Evolutionary conservation across 2,888 invertebrate genomes (phyloP).

Genomic region (Portevinia maculata): DNA sequence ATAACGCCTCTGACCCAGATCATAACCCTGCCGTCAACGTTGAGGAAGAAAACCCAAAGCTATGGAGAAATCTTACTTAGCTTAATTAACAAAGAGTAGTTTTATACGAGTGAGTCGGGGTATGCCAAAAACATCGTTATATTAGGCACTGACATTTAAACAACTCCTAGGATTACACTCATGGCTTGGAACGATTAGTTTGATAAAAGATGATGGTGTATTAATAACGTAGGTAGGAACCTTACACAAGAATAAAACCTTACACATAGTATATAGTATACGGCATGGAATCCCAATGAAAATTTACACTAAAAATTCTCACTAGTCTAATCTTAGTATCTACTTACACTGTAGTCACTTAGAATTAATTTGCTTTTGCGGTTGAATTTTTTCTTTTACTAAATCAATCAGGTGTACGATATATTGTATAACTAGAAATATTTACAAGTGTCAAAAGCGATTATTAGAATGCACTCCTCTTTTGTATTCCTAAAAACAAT

Average conservation of each 20-base stretch:
- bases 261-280: slow-evolving; percentile 58
- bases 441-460: slow-evolving; percentile 48
- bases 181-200: neutral
- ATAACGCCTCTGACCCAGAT: no score
- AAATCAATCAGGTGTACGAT: slow-evolving; percentile 51
- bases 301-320: slow-evolving; percentile 47
- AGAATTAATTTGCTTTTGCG: slow-evolving; percentile 28
- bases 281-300: slow-evolving; percentile 53
- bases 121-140: slow-evolving; percentile 8
- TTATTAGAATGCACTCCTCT: slow-evolving; percentile 1
- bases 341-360: slow-evolving; percentile 65
- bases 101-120: no score
- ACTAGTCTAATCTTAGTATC: slow-evolving; percentile 50
- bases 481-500: slow-evolving; percentile 68
- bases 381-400: slow-evolving; percentile 17
- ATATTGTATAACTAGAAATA: slow-evolving; percentile 25
- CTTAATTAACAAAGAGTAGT: no score
- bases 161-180: neutral
- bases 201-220: slow-evolving; percentile 7
- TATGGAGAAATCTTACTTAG: no score
- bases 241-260: slow-evolving; percentile 42
- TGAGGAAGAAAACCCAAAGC: no score
- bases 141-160: slow-evolving; percentile 34
- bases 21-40: no score
- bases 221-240: slow-evolving; percentile 56